A percentile compares a stretch with the other conserved stretches of the same genome.
Conservation (phyloP, 2,888 invertebrate genomes). For the Orchesellides sinensis region DNA sequence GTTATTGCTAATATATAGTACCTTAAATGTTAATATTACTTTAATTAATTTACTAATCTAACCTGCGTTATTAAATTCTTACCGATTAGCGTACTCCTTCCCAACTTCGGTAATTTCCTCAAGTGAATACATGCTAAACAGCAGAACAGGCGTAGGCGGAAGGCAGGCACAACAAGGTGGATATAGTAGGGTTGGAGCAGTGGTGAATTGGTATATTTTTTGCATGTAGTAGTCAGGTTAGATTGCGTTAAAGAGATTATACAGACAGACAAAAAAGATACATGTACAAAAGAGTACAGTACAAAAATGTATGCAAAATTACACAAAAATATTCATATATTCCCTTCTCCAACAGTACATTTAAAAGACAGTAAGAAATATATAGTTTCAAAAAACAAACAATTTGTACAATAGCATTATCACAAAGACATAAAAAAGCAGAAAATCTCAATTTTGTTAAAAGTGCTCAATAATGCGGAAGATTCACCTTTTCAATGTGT, state of each 20-base stretch:
- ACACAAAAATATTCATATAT: conserved; percentile 8
- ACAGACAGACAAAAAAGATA: conserved; percentile 40
- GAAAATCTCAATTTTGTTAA: conserved; percentile 14
- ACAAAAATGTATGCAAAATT: conserved; percentile 38
- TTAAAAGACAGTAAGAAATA: neutral
- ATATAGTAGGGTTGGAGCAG: conserved; percentile 46
- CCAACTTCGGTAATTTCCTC: conserved; percentile 74
- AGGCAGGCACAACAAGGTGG: conserved; percentile 44
- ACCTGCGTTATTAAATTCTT: conserved; percentile 47
- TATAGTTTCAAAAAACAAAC: neutral
- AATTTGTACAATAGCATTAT: neutral
- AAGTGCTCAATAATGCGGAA: conserved; percentile 47
- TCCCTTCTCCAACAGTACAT: neutral
- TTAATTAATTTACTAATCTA: neutral
- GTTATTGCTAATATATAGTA: neutral
- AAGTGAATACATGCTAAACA: conserved; percentile 74
- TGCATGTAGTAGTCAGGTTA: conserved; percentile 63
- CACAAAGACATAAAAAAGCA: conserved; percentile 14
- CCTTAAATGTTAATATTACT: neutral
- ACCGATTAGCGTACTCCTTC: conserved; percentile 74
- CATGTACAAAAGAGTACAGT: conserved; percentile 3
- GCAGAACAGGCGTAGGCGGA: conserved; percentile 61
- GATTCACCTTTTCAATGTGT: conserved; percentile 61
- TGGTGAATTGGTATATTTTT: conserved; percentile 43
- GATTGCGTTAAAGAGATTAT: conserved; percentile 51